Base-by-base conservation (phyloP, 2,888 invertebrate species). In the Clunio marinus region DNA sequence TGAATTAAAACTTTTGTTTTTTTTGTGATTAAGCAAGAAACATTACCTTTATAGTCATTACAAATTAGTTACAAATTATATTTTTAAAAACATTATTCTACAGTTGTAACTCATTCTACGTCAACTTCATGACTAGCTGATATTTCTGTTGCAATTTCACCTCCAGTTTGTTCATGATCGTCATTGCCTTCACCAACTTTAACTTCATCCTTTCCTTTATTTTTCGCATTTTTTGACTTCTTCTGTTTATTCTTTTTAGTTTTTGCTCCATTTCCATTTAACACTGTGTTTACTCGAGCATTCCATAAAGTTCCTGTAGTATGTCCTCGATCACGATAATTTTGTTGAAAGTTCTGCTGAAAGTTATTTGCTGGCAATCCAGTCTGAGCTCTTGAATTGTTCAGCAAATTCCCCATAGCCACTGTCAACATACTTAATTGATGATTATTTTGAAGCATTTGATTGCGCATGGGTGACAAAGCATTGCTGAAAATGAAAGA, bases 241-340 rank as follows among this genome's bases (percentile, higher is more conserved):
- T 41, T 41, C 10, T 41, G 41, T n/a, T 41, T n/a, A n/a, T n/a
- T 41, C n/a, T 41, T 41, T 41, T 41, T 41, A 15, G 41, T 41
- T 10, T 41, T 41, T 13, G 41, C 10, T 2, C 15, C 41, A 41
- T 41, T n/a, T n/a, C n/a, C n/a, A n/a, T n/a, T n/a, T n/a, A n/a
- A n/a, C n/a, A n/a, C n/a, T n/a, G n/a, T 2, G 41, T 32, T 32
- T 10, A 15, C 3, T 41, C 41, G 41, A 41, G 41, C n/a, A 41
- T 41, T 41, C 41, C 41, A 41, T 10, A 41, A 41, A n/a, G 41
- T 41, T 41, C 41, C 41, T n/a, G 41, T 41, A n/a, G 15, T 15
- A 10, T 41, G 41, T 41, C n/a, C 10, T 13, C 41, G 41, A 3
- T 41, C 41, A 10, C 41, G 41, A 10, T 41, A 41, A 41, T 41